phyloP scores from a whole-genome alignment of 2,113 vertebrate species.

The Pipa parva region DNA sequence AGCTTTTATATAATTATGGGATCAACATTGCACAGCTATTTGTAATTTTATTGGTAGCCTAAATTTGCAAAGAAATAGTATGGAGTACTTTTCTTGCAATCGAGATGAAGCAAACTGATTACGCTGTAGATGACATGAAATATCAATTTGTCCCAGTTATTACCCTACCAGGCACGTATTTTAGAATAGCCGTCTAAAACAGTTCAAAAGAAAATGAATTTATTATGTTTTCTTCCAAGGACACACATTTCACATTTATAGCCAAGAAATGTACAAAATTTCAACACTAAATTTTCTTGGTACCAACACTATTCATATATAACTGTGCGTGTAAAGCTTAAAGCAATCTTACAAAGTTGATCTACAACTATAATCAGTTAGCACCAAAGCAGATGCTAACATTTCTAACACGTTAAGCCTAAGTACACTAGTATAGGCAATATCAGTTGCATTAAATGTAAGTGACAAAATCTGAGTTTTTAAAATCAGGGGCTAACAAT shows the following conservation, averaged over 20 bases:
- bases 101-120: conserved; percentile 40
- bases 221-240: conserved; percentile 39
- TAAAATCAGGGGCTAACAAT: neutral
- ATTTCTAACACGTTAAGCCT: neutral
- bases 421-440: neutral
- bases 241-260: conserved; percentile 31
- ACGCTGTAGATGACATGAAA: conserved; percentile 39
- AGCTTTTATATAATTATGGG: conserved; percentile 43
- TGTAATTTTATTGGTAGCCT: conserved; percentile 43
- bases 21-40: conserved; percentile 39
- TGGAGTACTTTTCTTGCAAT: conserved; percentile 37
- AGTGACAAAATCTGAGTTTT: neutral
- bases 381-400: neutral
- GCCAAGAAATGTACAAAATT: conserved; percentile 21
- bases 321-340: conserved; percentile 10
- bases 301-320: conserved; percentile 15
- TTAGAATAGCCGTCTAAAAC: conserved; percentile 28
- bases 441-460: neutral
- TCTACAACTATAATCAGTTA: conserved; percentile 10
- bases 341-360: conserved; percentile 6
- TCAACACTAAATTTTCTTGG: conserved; percentile 16
- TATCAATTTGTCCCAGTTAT: conserved; percentile 43
- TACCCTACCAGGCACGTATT: conserved; percentile 42
- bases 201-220: conserved; percentile 39
- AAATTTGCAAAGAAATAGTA: conserved; percentile 40